Conservation (phyloP, 2,797 vertebrate species). For the Intellagama lesueurii region DNA sequence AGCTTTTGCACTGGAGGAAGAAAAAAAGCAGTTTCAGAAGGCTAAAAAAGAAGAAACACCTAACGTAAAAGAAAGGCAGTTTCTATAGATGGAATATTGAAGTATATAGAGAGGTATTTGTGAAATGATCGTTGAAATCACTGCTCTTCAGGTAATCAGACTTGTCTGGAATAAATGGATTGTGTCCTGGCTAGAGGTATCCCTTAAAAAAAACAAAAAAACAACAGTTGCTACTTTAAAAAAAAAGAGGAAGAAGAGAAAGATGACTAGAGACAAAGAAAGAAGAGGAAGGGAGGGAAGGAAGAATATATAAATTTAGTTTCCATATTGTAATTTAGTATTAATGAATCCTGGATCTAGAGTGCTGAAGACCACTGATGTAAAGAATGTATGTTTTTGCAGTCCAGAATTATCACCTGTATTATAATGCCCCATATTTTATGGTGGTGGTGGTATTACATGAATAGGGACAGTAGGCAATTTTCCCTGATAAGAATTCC, state of each 20-base stretch:
- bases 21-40: slow-evolving; percentile 52
- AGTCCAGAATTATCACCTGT: no score
- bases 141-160: neutral
- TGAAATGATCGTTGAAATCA: neutral
- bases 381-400: neutral
- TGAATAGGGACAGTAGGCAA: no score
- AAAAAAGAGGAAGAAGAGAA: neutral
- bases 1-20: slow-evolving; percentile 54
- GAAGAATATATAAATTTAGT: neutral
- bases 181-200: neutral
- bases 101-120: neutral
- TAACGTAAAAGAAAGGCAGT: slow-evolving; percentile 41
- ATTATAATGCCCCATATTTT: no score
- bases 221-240: neutral
- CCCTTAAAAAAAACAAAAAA: no score
- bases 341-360: neutral
- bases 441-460: no score
- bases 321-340: neutral
- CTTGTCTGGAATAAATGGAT: neutral
- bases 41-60: slow-evolving; percentile 51
- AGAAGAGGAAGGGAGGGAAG: neutral
- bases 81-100: slow-evolving; percentile 40
- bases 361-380: neutral
- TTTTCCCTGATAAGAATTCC: neutral
- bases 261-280: neutral